These are phyloP conservation scores for Dilophus febrilis DNA, from an alignment of 2,888 invertebrate species.

Conservation along the genomic window DNA sequence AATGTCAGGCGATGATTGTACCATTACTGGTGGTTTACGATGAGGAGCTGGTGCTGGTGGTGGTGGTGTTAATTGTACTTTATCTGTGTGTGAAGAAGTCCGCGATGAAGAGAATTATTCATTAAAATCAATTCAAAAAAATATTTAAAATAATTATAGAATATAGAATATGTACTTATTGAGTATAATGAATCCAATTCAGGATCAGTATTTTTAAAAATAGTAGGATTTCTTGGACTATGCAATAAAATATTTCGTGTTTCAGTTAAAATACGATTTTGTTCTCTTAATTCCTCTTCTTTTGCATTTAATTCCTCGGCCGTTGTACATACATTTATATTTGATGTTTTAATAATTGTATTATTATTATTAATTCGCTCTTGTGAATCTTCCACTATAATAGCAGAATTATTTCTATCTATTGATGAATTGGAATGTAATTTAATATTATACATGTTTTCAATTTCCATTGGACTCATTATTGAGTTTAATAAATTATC, in stretches of 20 bases:
- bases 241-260: conserved; percentile 21
- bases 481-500: not conserved
- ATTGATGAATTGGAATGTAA: not conserved
- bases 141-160: not conserved
- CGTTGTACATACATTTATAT: not conserved
- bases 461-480: not conserved
- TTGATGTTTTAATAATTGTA: not conserved
- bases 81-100: conserved; percentile 27
- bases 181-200: conserved; percentile 63
- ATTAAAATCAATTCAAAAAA: not conserved
- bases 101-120: conserved; percentile 18
- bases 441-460: no score
- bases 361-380: not conserved
- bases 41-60: conserved; percentile 63
- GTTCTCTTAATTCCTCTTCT: conserved; percentile 9
- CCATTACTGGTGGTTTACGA: conserved; percentile 31
- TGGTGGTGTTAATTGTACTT: conserved; percentile 43
- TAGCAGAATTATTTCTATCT: not conserved
- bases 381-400: not conserved
- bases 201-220: conserved; percentile 30
- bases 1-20: conserved; percentile 10
- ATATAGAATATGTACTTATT: conserved; percentile 33
- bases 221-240: conserved; percentile 27
- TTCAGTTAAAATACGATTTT: conserved; percentile 12
- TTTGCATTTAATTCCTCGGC: conserved; percentile 7